Evolutionary conservation across 2,113 vertebrate genomes (phyloP).

Genomic region (Clarias macrocephalus): DNA sequence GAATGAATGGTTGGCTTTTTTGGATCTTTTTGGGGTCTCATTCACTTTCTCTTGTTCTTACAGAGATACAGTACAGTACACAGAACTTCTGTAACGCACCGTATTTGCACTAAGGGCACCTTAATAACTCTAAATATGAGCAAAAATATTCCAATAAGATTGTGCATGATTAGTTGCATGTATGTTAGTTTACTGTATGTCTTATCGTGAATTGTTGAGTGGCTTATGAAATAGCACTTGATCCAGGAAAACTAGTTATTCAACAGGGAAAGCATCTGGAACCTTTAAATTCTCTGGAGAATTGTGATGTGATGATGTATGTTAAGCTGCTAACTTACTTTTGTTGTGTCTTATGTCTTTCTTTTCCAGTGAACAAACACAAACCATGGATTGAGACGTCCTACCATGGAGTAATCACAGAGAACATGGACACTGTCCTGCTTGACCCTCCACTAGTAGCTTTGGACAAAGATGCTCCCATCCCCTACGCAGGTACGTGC

Average conservation of each 20-base stretch:
- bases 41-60: background rate
- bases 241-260: background rate
- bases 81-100: background rate
- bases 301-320: no score
- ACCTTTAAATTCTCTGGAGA: no score
- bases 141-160: background rate
- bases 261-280: background rate
- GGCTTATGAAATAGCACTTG: background rate
- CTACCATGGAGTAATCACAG: slow-evolving; percentile 93
- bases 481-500: slow-evolving; percentile 89
- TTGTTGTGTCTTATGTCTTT: background rate
- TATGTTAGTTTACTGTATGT: background rate
- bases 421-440: slow-evolving; percentile 93
- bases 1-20: background rate
- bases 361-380: slow-evolving; percentile 91
- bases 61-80: no score
- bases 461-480: slow-evolving; percentile 92
- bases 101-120: background rate
- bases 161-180: background rate
- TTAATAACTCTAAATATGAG: background rate
- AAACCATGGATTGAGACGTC: slow-evolving; percentile 99
- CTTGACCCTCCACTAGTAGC: slow-evolving; percentile 95
- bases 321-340: slow-evolving; percentile 7
- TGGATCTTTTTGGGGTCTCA: background rate
- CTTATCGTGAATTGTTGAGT: background rate